Base-by-base conservation (phyloP, 1,140 invertebrate species). In the Leptinotarsa texana region DNA sequence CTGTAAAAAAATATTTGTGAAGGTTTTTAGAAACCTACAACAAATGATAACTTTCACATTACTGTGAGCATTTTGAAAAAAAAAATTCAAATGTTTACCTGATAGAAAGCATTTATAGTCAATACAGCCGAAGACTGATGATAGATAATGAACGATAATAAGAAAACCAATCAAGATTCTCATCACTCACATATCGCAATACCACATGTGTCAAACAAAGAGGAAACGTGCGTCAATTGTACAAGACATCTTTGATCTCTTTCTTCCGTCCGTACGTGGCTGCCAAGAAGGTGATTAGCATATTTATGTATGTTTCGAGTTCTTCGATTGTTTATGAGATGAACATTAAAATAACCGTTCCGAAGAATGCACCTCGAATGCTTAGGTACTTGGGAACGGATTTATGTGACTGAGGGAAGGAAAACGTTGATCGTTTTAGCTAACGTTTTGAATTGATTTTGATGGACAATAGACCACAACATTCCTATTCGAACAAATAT, bases 141-240 rank as follows among this genome's bases (percentile, higher is more conserved):
- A 4, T 57, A 18, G 15, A 17, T 17, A 57, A 57, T 17, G 5
- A 57, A 57, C 51, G 51, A 57, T 18, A 57, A 57, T 57, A 15
- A 57, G 51, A n/a, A 57, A 57, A 57, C n/a, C 51, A 42, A 42
- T 57, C 51, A 15, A 18, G 15, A 18, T 57, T 57, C 51, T 3
- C 51, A 57, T 57, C 13, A 18, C 5, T 57, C 51, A 57, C 51
- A 57, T 57, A n/a, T n/a, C 51, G 51, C 51, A n/a, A 57, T 57
- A 57, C 51, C n/a, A n/a, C 51, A 57, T 57, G 13, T 57, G 13
- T 57, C 51, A 57, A 15, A 57, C 51, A 57, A 57, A 57, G 8
- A 57, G 51, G 51, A 57, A 57, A 57, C 51, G n/a, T 57, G n/a
- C 51, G 51, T 57, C 51, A 57, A n/a, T 57, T 57, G 51, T 57